These are phyloP conservation scores for Thera obeliscata DNA, from an alignment of 2,888 invertebrate genomes.

Conservation along the genomic window DNA sequence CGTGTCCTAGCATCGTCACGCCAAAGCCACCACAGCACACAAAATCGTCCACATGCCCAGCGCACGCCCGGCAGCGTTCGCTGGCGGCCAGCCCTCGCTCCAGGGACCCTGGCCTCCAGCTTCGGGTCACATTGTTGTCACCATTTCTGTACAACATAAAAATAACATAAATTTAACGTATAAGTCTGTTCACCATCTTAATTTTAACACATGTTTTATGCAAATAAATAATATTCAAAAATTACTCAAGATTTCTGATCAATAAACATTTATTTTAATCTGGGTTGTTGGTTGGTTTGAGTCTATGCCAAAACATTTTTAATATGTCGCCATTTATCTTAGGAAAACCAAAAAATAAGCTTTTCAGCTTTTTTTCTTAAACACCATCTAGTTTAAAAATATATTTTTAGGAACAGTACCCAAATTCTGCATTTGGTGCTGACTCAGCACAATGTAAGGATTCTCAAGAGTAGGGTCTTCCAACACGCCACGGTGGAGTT, in stretches of 20 bases:
- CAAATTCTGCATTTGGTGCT: constrained; percentile 80
- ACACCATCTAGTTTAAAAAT: neutral
- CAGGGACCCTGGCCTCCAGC: constrained; percentile 65
- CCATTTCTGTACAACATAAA: constrained; percentile 62
- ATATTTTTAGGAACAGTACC: constrained; percentile 55
- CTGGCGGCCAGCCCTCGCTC: constrained; percentile 71
- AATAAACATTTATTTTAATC: too few relatives aligned
- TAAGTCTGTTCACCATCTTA: too few relatives aligned
- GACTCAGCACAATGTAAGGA: constrained; percentile 75
- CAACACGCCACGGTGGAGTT: constrained; percentile 71
- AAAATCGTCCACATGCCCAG: constrained; percentile 32
- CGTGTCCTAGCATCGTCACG: constrained; percentile 49
- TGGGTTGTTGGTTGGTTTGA: neutral
- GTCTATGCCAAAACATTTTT: neutral
- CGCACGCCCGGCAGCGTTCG: constrained; percentile 41
- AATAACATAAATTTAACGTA: neutral
- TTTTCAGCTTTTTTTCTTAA: too few relatives aligned
- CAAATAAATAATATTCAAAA: too few relatives aligned
- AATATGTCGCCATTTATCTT: neutral
- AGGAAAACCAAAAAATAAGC: too few relatives aligned
- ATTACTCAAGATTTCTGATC: too few relatives aligned
- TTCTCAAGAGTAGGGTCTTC: constrained; percentile 67
- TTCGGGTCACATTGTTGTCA: constrained; percentile 78
- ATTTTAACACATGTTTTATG: too few relatives aligned
- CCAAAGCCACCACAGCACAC: constrained; percentile 43